phyloP scores from a whole-genome alignment of 2,888 invertebrate genomes.

The Cryptus armator region DNA sequence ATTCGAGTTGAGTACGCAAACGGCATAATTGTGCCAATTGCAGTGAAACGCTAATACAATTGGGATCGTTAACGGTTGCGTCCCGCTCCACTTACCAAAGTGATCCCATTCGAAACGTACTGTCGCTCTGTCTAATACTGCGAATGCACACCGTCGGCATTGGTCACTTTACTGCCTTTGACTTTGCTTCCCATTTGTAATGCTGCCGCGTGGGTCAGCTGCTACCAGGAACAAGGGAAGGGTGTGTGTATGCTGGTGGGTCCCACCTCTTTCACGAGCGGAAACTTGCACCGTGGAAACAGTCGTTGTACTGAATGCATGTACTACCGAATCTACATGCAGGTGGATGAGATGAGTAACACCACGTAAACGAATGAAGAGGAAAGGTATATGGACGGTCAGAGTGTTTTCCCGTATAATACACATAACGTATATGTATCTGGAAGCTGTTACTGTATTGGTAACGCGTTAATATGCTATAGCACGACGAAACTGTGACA shows the following conservation, averaged over 20 bases:
- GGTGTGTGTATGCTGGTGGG: too few relatives aligned
- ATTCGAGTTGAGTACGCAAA: slow-evolving; percentile 59
- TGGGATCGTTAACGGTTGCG: slow-evolving; percentile 69
- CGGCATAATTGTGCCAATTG: slow-evolving; percentile 63
- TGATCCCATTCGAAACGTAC: slow-evolving; percentile 33
- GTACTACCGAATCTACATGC: neutral
- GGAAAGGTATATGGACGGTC: neutral
- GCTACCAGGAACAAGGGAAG: too few relatives aligned
- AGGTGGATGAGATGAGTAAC: slow-evolving; percentile 8
- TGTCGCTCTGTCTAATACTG: slow-evolving; percentile 25
- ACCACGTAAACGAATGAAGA: neutral
- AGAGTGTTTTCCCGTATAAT: neutral
- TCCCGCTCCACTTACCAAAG: slow-evolving; percentile 66
- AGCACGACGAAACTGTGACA: slow-evolving; percentile 39
- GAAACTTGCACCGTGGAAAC: neutral
- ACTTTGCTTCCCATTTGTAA: too few relatives aligned
- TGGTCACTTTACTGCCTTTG: neutral
- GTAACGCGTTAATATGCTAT: slow-evolving; percentile 11
- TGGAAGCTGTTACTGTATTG: slow-evolving; percentile 4
- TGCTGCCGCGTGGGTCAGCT: too few relatives aligned
- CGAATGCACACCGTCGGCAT: slow-evolving; percentile 35
- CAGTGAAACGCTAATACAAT: slow-evolving; percentile 68
- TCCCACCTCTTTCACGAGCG: too few relatives aligned
- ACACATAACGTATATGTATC: neutral
- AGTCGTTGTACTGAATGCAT: neutral